These are phyloP conservation scores for Poeciliopsis prolifica DNA, from an alignment of 2,113 vertebrate genomes.

Conservation along the genomic window DNA sequence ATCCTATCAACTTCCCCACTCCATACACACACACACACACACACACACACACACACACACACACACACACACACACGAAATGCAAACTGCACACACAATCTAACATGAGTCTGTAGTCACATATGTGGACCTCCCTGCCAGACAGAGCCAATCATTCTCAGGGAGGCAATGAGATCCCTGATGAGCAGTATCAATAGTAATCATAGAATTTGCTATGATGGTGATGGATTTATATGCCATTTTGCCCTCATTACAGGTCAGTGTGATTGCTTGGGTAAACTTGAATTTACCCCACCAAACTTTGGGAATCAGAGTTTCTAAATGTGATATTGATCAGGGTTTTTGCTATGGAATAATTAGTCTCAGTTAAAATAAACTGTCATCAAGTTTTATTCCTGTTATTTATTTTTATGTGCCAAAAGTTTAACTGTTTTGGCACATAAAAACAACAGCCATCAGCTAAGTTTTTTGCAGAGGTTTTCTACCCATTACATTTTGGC, in stretches of 20 bases:
- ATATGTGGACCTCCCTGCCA: constrained; percentile 61
- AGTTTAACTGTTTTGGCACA: background rate
- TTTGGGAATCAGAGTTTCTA: constrained; percentile 5
- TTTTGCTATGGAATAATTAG: background rate
- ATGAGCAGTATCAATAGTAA: constrained; percentile 78
- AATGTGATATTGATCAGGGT: background rate
- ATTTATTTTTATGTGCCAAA: background rate
- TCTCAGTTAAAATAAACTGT: background rate
- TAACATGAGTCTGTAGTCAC: constrained; percentile 43
- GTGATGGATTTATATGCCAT: constrained; percentile 73
- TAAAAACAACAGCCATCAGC: too few species aligned
- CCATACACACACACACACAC: constrained; percentile 23
- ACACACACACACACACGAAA: constrained; percentile 22
- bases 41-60: constrained; percentile 31
- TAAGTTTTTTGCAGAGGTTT: too few species aligned
- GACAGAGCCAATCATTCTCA: constrained; percentile 70
- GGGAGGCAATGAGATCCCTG: constrained; percentile 64
- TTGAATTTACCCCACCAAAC: constrained; percentile 34
- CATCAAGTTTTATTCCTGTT: background rate
- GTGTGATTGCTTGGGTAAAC: constrained; percentile 49
- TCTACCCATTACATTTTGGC: too few species aligned
- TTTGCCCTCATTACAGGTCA: constrained; percentile 69
- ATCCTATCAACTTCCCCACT: constrained; percentile 11
- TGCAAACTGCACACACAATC: constrained; percentile 24
- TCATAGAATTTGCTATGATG: constrained; percentile 70